Conservation (phyloP, 2,888 invertebrate species). For the Leptopilina myrica region DNA sequence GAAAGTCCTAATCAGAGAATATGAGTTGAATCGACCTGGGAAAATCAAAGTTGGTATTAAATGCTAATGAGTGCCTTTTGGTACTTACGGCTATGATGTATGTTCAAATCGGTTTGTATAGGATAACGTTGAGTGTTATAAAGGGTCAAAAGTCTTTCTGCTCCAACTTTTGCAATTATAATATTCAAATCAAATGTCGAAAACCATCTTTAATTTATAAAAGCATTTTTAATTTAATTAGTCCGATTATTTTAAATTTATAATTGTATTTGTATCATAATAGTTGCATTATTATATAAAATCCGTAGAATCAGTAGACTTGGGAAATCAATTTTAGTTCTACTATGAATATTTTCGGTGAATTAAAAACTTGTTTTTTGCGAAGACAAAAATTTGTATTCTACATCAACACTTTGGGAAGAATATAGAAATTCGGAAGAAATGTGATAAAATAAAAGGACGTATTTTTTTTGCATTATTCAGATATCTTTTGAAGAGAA, state of each 20-base stretch:
- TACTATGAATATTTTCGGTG: too few relatives aligned
- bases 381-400: too few relatives aligned
- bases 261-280: too few relatives aligned
- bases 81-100: slow-evolving; percentile 65
- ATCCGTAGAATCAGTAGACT: too few relatives aligned
- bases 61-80: slow-evolving; percentile 67
- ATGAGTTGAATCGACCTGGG: slow-evolving; percentile 58
- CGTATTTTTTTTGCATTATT: slow-evolving; percentile 39
- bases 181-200: neutral
- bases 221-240: too few relatives aligned
- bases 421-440: too few relatives aligned
- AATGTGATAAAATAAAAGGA: neutral
- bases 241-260: too few relatives aligned
- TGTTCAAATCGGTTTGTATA: slow-evolving; percentile 63
- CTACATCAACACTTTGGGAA: too few relatives aligned
- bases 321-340: too few relatives aligned
- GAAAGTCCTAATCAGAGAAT: slow-evolving; percentile 69
- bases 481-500: slow-evolving; percentile 41
- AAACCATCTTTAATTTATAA: too few relatives aligned
- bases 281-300: too few relatives aligned
- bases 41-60: slow-evolving; percentile 73
- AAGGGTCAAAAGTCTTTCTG: slow-evolving; percentile 29
- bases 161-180: slow-evolving; percentile 3
- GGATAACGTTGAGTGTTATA: slow-evolving; percentile 45
- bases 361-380: too few relatives aligned